Evolutionary conservation across 2,113 vertebrate species (phyloP).

Genomic region (Balaeniceps rex): DNA sequence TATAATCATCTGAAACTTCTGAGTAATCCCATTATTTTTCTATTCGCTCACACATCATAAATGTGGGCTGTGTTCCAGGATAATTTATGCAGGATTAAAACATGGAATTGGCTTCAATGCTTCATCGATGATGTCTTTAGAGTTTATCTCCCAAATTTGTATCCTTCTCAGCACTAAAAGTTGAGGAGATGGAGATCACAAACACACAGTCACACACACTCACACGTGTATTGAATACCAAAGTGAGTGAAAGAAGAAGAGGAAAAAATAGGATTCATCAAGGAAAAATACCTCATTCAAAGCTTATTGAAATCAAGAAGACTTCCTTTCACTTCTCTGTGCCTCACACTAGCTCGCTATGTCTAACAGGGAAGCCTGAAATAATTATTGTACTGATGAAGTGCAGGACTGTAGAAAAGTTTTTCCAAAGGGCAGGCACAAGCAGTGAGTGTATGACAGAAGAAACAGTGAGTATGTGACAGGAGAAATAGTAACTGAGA

Average conservation of each 20-base stretch:
- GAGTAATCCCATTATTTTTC: constrained; percentile 50
- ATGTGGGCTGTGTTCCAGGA: constrained; percentile 41
- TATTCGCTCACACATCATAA: constrained; percentile 53
- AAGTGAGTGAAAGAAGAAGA: constrained; percentile 4
- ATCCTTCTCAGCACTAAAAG: neutral
- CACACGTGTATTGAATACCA: neutral
- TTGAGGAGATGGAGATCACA: neutral
- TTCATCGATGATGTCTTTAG: constrained; percentile 28
- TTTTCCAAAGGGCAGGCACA: constrained; percentile 19
- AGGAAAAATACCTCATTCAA: neutral
- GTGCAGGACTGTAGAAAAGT: constrained; percentile 26
- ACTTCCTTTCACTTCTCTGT: neutral
- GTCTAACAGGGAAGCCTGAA: constrained; percentile 37
- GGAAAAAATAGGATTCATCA: neutral
- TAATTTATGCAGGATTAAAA: constrained; percentile 57
- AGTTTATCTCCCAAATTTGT: constrained; percentile 15
- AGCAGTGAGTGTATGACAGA: neutral
- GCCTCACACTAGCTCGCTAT: neutral
- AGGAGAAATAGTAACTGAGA: constrained; percentile 57
- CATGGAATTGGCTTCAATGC: constrained; percentile 35
- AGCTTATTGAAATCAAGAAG: neutral
- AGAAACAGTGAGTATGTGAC: constrained; percentile 51
- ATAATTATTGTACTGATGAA: constrained; percentile 48
- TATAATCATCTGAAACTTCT: constrained; percentile 62
- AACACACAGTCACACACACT: neutral